Conservation (phyloP, 2,888 invertebrate species). For the Pristionchus arcanus region DNA sequence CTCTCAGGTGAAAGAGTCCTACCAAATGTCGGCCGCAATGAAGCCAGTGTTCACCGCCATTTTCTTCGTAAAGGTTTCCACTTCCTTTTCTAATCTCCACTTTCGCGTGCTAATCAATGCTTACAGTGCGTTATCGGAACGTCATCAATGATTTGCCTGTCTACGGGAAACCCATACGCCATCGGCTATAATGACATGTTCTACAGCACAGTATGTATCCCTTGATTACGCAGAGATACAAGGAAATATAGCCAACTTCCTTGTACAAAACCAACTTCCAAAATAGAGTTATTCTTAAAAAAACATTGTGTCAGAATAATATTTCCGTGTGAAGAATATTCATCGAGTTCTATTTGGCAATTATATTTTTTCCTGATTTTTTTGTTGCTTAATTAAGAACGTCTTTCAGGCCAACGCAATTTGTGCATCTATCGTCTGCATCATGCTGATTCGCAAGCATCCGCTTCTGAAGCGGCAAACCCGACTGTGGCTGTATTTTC, state of each 20-base stretch:
- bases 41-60: neutral
- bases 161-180: neutral
- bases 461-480: neutral
- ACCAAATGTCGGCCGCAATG: slow-evolving; percentile 15
- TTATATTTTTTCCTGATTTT: neutral
- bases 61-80: neutral
- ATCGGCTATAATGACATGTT: slow-evolving; percentile 11
- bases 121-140: neutral
- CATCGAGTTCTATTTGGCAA: neutral
- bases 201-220: neutral
- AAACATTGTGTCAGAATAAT: neutral
- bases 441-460: neutral
- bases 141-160: neutral
- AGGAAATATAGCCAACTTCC: too few relatives aligned
- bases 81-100: neutral
- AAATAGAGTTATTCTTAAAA: too few relatives aligned
- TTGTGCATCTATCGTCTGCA: neutral
- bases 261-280: too few relatives aligned
- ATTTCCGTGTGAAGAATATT: neutral
- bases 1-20: neutral
- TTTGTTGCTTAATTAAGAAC: too few relatives aligned
- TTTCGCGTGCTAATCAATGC: neutral
- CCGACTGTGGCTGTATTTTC: neutral
- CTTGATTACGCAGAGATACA: neutral
- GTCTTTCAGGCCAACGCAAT: neutral